Evolutionary conservation across 1,140 invertebrate genomes (phyloP).

Genomic region (Heliothis virescens): DNA sequence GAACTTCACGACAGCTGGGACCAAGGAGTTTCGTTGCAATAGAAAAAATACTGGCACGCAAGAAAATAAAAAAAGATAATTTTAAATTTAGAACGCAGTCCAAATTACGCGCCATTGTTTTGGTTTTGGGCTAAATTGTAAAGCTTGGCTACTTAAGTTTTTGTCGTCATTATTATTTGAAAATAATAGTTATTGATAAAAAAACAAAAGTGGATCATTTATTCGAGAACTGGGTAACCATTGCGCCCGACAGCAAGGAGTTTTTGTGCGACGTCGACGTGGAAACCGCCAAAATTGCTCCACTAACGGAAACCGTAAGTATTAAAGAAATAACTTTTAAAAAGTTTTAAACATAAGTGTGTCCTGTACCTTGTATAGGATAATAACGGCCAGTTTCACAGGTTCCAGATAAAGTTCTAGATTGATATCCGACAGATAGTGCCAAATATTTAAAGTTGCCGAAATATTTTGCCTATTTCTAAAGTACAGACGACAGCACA

Average conservation of each 20-base stretch:
- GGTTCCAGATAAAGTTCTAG: no score
- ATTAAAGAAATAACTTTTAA: conserved; percentile 34
- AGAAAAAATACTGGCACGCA: neutral
- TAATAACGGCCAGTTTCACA: no score
- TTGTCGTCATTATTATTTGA: neutral
- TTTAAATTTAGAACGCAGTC: neutral
- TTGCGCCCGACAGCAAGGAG: conserved; percentile 69
- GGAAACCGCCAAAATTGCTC: conserved; percentile 76
- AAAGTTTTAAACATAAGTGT: neutral
- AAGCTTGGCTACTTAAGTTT: neutral
- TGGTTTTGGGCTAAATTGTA: neutral
- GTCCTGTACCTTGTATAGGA: neutral
- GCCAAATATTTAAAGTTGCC: no score
- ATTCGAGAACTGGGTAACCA: conserved; percentile 65
- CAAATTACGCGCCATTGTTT: neutral
- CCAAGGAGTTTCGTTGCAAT: neutral
- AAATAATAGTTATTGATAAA: conserved; percentile 25
- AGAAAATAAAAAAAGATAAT: neutral
- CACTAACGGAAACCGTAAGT: conserved; percentile 77
- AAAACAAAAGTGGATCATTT: conserved; percentile 68
- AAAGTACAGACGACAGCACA: no score
- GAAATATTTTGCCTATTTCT: no score
- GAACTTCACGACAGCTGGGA: conserved; percentile 33
- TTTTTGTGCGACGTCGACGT: conserved; percentile 73
- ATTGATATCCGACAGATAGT: no score